Evolutionary conservation across 2,797 vertebrate genomes (phyloP), one percentile per base, ranked within the genome.

Genomic region (Ctenopoma kingsleyae): DNA sequence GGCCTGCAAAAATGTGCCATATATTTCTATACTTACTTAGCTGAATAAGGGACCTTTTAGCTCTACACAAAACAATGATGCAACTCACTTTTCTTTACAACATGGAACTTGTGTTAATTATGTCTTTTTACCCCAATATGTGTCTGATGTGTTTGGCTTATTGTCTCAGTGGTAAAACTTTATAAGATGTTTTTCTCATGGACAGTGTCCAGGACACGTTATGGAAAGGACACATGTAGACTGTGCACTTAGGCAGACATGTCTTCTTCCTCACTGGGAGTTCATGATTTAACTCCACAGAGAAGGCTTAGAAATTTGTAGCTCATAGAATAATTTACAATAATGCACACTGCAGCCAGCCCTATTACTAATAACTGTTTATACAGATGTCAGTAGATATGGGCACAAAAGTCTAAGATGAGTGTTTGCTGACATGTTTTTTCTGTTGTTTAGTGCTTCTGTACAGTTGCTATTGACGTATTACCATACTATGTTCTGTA

Each of bases 401-500:
- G 12, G 44, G 56, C 8, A 35, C 62, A 15, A 63, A 67, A 20
- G 11, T 74, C 59, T 71, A 64, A 71, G 70, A 63, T 50, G 16
- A 49, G 32, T 76, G 53, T 85, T 80, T 81, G 30, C 69, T 75
- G 56, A 74, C 47, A 15, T 74, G 49, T 49, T 80, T 30, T 61
- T 78, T 59, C 32, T 79, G 32, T 79, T 80, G 44, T 72, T 83
- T 80, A 76, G 71, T 88, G 71, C 74, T 83, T 80, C 43, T 91
- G 78, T 89, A 72, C 71, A 82, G 80, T 85, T 80, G 73, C 61
- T 78, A 25, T 81, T 80, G 71, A 87, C 81, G 65, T 80, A 79
- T 62, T 76, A 72, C 20, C 44, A 71, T 66, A 59, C 63, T 87
- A 81, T 85, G 62, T 83, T 82, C 62, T 87, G 68, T 91, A 81